Evolutionary conservation across 2,797 vertebrate genomes (phyloP).

Genomic region (Varecia variegata): DNA sequence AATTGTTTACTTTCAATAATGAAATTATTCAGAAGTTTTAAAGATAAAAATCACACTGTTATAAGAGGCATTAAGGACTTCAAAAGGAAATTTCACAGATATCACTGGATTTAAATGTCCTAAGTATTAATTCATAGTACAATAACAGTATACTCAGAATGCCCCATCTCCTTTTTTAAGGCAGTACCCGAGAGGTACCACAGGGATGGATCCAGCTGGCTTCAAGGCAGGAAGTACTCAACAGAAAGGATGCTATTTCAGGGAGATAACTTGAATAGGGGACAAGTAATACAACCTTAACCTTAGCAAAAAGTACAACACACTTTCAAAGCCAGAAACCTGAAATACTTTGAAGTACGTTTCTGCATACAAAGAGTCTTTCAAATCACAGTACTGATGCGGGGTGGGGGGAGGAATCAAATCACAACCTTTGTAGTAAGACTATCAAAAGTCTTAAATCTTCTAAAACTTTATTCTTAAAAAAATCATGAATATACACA

Average conservation of each 20-base stretch:
- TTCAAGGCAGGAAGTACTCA: not conserved
- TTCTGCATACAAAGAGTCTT: not conserved
- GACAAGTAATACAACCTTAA: not conserved
- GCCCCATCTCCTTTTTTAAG: fast-evolving
- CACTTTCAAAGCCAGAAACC: not conserved
- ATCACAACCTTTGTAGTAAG: not conserved
- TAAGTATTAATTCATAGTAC: not conserved
- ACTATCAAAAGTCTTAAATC: not conserved
- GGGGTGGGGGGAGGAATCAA: not conserved
- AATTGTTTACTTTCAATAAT: not conserved
- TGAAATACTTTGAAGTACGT: not conserved
- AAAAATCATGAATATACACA: not conserved
- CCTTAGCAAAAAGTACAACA: not conserved
- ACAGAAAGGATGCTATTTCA: not conserved
- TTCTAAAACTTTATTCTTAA: not conserved
- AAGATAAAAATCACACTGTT: slow-evolving; percentile 30
- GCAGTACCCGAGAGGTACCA: too few species aligned
- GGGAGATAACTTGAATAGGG: not conserved
- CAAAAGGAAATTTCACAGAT: not conserved
- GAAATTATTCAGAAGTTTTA: slow-evolving; percentile 15
- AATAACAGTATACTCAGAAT: not conserved
- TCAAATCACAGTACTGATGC: not conserved
- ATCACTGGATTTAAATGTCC: not conserved
- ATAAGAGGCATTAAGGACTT: not conserved
- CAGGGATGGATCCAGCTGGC: not conserved